Evolutionary conservation across 30 jellyfish, hydroid and myxozoan species (phyloP).

Genomic region (Turritopsis rubra): DNA sequence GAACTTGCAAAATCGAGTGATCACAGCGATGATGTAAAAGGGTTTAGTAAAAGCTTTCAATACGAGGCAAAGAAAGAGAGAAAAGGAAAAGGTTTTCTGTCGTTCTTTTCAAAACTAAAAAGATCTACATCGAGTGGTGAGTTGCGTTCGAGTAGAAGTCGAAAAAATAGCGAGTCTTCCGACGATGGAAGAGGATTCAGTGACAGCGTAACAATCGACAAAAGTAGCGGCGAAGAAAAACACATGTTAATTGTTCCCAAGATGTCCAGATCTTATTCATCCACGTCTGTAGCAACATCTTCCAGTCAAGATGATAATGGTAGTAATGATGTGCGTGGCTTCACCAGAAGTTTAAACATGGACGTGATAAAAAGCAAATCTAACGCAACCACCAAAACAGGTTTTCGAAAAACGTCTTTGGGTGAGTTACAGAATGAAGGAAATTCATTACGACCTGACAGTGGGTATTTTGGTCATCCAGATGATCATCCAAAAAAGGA

Average conservation of each 20-base stretch:
- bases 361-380: not conserved
- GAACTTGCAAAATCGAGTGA: not conserved
- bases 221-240: conserved; percentile 12
- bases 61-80: conserved; percentile 14
- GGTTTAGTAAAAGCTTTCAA: conserved; percentile 19
- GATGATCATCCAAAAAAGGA: conserved; percentile 1
- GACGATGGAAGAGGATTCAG: not conserved
- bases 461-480: conserved; percentile 9
- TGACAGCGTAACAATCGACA: not conserved
- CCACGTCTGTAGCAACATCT: not conserved
- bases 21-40: not conserved
- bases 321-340: not conserved
- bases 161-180: not conserved
- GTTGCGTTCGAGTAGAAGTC: not conserved
- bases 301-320: not conserved
- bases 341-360: conserved; percentile 2
- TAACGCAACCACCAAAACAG: not conserved
- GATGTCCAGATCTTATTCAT: conserved; percentile 7
- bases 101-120: not conserved
- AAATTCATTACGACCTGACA: conserved; percentile 12
- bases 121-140: not conserved
- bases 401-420: not conserved
- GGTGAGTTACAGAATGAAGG: not conserved
- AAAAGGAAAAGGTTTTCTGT: not conserved
- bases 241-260: conserved; percentile 12